Conservation (phyloP, 2,888 invertebrate genomes). For the Epiblema foenella region DNA sequence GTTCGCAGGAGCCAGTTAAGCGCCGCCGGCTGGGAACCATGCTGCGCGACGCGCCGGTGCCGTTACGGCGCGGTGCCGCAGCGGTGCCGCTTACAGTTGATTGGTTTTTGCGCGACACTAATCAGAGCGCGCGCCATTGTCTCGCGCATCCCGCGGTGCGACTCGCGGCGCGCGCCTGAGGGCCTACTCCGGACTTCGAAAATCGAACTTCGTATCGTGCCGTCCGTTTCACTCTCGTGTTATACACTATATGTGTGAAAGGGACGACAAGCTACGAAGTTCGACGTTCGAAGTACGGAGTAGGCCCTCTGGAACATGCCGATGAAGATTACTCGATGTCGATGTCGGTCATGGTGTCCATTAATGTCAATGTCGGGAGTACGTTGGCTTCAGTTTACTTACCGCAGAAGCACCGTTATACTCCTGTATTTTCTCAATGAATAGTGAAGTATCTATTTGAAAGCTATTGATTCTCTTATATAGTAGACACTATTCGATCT, state of each 20-base stretch:
- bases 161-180: neutral
- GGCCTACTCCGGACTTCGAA: too few species aligned
- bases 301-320: neutral
- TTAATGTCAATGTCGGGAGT: neutral
- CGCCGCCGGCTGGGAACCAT: constrained; percentile 17
- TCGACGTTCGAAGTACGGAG: too few species aligned
- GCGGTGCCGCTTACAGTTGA: constrained; percentile 18
- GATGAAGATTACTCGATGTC: neutral
- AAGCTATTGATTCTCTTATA: too few species aligned
- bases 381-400: neutral
- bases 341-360: neutral
- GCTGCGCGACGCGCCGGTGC: constrained; percentile 19
- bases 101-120: constrained; percentile 32
- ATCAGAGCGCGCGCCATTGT: constrained; percentile 40
- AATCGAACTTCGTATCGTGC: too few species aligned
- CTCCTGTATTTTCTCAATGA: too few species aligned
- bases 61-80: constrained; percentile 23
- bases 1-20: neutral
- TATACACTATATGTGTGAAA: too few species aligned
- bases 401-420: too few species aligned
- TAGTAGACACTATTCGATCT: too few species aligned
- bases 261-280: too few species aligned
- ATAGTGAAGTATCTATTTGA: too few species aligned
- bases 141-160: constrained; percentile 22
- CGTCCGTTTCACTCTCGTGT: too few species aligned